Evolutionary conservation across 2,888 invertebrate species (phyloP).

Genomic region (Temnothorax rugatulus): DNA sequence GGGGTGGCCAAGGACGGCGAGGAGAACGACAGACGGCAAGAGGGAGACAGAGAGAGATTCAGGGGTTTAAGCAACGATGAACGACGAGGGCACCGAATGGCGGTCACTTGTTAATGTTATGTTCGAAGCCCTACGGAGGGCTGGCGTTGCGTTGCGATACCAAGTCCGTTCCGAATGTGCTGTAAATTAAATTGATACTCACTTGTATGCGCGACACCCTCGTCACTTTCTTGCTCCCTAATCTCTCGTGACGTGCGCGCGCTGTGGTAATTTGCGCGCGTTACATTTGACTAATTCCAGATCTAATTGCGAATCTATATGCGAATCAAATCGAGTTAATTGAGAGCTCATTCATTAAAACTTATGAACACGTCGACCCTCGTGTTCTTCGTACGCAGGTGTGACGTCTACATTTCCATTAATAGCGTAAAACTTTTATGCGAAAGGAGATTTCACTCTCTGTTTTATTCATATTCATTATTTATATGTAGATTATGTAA

Average conservation of each 20-base stretch:
- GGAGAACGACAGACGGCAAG: not conserved
- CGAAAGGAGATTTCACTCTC: not conserved
- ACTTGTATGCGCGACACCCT: constrained; percentile 29
- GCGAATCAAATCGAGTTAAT: constrained; percentile 23
- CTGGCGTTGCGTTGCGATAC: constrained; percentile 35
- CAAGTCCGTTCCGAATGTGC: constrained; percentile 34
- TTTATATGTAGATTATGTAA: not conserved
- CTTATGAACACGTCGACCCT: not conserved
- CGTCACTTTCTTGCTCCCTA: constrained; percentile 39
- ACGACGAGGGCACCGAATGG: constrained; percentile 62
- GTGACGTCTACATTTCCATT: not conserved
- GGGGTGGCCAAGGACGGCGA: constrained; percentile 12
- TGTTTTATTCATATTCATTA: not conserved
- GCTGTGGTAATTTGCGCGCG: constrained; percentile 26
- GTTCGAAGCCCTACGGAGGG: constrained; percentile 49
- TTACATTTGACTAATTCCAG: constrained; percentile 44
- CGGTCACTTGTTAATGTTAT: constrained; percentile 64
- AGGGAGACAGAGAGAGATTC: constrained; percentile 12
- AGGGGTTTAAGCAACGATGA: constrained; percentile 55
- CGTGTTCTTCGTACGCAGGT: not conserved
- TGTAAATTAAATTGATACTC: constrained; percentile 56
- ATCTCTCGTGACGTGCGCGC: constrained; percentile 37
- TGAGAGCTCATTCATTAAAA: constrained; percentile 25
- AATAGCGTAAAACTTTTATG: not conserved
- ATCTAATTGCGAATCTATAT: not conserved